phyloP scores from a whole-genome alignment of 2,113 vertebrate genomes.

The Glaucidium brasilianum region DNA sequence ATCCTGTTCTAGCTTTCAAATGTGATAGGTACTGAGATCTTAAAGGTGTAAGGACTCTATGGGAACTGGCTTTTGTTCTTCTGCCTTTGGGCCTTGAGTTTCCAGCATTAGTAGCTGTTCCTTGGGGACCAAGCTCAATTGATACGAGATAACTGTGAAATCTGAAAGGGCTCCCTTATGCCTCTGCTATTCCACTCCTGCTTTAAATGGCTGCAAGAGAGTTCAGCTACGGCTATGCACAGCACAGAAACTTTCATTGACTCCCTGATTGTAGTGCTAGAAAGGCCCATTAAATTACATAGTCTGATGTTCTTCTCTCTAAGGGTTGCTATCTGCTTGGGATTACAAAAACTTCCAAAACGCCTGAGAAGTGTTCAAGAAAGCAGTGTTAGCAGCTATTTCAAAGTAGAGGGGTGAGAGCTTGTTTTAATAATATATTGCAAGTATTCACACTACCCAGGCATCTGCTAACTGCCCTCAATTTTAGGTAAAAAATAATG shows the following conservation, averaged over 20 bases:
- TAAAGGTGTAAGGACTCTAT: neutral
- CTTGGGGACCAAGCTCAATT: neutral
- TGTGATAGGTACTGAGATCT: neutral
- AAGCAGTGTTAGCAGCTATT: neutral
- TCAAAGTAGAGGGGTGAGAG: neutral
- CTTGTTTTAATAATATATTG: neutral
- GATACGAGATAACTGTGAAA: neutral
- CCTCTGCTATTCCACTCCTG: neutral
- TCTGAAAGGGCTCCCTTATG: neutral
- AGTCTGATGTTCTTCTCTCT: neutral
- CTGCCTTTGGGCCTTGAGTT: neutral
- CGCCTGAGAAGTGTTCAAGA: neutral
- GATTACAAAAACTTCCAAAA: neutral
- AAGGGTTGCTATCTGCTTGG: neutral
- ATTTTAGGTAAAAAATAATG: neutral
- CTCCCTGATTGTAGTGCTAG: neutral
- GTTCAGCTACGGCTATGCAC: neutral
- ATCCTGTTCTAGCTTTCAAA: neutral
- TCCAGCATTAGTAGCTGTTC: neutral
- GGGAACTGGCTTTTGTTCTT: neutral
- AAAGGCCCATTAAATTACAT: neutral
- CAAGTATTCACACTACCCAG: neutral
- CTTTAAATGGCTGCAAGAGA: neutral
- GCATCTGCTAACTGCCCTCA: constrained; percentile 21
- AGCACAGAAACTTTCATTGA: neutral